Conservation (phyloP, 2,113 vertebrate species). For the Lycocorax pyrrhopterus region DNA sequence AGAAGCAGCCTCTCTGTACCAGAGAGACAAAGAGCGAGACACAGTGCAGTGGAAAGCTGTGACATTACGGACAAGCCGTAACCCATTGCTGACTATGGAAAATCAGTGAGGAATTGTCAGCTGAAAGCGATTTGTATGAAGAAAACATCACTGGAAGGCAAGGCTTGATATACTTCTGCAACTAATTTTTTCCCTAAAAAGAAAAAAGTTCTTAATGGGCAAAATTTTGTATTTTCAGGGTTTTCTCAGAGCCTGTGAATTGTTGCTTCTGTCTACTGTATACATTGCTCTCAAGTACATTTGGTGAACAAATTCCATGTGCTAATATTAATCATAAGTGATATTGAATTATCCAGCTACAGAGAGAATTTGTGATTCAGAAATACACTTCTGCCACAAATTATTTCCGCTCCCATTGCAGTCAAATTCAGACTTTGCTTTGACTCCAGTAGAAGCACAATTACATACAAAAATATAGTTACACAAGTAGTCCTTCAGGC, state of each 20-base stretch:
- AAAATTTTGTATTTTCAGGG: background rate
- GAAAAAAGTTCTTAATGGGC: background rate
- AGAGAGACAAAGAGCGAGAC: conserved; percentile 2
- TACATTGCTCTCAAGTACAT: background rate
- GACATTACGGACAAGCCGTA: background rate
- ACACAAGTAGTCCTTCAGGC: background rate
- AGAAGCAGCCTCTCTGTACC: background rate
- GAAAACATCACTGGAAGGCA: background rate
- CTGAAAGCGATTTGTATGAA: background rate
- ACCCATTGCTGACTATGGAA: conserved; percentile 20
- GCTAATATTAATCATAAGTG: background rate
- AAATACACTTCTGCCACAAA: background rate
- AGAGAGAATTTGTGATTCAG: background rate
- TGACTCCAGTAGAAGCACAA: background rate
- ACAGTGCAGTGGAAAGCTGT: background rate
- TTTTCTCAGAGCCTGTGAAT: background rate
- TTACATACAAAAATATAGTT: background rate
- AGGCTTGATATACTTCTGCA: background rate
- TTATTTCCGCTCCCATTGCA: background rate
- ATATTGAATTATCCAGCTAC: background rate
- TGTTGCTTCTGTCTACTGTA: background rate
- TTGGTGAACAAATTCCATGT: background rate
- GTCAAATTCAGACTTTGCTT: background rate
- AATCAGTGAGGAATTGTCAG: background rate
- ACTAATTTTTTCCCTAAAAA: background rate